phyloP scores from a whole-genome alignment of 2,113 vertebrate species.

The Zonotrichia leucophrys region DNA sequence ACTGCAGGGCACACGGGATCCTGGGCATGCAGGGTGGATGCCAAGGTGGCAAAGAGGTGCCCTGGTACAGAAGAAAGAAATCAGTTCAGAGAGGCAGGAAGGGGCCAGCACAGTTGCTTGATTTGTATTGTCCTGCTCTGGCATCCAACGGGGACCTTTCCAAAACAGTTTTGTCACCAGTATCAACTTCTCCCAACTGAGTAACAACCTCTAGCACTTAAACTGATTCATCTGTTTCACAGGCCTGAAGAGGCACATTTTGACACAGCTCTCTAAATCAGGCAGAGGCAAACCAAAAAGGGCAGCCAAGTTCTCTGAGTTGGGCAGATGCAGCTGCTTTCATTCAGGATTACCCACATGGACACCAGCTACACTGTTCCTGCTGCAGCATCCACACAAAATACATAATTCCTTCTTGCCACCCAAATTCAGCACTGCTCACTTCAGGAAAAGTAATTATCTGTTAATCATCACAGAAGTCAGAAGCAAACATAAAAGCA shows the following conservation, averaged over 20 bases:
- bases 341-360: background rate
- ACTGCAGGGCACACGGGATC: accelerated
- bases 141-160: background rate
- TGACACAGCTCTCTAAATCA: background rate
- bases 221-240: background rate
- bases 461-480: constrained; percentile 3
- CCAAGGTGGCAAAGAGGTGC: background rate
- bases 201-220: background rate
- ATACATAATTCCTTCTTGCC: background rate
- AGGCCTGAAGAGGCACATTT: background rate
- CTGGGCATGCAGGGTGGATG: accelerated
- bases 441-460: background rate
- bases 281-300: background rate
- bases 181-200: background rate
- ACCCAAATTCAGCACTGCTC: background rate
- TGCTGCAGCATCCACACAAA: background rate
- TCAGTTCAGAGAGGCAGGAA: background rate
- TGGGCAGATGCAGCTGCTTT: background rate
- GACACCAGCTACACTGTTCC: background rate
- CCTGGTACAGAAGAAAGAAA: background rate
- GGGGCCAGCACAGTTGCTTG: background rate
- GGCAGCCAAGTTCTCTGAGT: accelerated
- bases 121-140: background rate
- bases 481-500: constrained; percentile 37
- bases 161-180: background rate